Base-by-base conservation (phyloP, 2,797 vertebrate genomes). In the Eulemur coronatus region DNA sequence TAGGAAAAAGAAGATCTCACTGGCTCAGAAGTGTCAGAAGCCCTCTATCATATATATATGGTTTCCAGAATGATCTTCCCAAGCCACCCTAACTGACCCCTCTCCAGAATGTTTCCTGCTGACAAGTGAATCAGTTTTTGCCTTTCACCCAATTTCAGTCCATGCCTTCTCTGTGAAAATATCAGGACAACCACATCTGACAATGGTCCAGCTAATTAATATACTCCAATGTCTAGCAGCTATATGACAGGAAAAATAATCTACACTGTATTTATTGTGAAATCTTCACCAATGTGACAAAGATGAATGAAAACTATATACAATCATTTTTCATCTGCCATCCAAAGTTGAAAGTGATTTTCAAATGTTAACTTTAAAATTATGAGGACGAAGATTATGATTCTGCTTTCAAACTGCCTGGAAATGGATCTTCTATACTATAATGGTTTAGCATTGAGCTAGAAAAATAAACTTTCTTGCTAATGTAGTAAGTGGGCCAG, bases 231-330 rank as follows among this genome's bases (percentile, higher is more conserved):
- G 43, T 70, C 46, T 59, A 81, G 61, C 26, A 95, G 50, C 30
- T 33, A 59, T 93, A 79, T 92, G 61, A 78, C 75, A 95, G 81
- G 43, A 88, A 96, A 90, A 97, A 89, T 92, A 93, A 90, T 61
- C 26, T 57, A 76, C 26, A n/a, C 1, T 24, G 13, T 94, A 89
- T 82, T 96, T 92, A 94, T 76, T 52, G 59, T 30, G 75, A 69
- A 86, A 57, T 88, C 41, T 92, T 89, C 43, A 90, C 35, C 50
- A 90, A 4, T 65, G 24, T 72, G 88, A 92, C 50, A 73, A 65
- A 97, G 81, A 96, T 72, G 55, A 91, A 97, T 69, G 38, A 9
- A 48, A 95, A 69, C 24, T 82, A 75, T 76, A 88, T 22, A 52
- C 22, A 70, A 48, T 43, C 6, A 78, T 89, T 88, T 94, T 89